Evolutionary conservation across 92 coral and sea anemone genomes (phyloP), one percentile per base, ranked within the genome.

Genomic region (Zoanthus sociatus): DNA sequence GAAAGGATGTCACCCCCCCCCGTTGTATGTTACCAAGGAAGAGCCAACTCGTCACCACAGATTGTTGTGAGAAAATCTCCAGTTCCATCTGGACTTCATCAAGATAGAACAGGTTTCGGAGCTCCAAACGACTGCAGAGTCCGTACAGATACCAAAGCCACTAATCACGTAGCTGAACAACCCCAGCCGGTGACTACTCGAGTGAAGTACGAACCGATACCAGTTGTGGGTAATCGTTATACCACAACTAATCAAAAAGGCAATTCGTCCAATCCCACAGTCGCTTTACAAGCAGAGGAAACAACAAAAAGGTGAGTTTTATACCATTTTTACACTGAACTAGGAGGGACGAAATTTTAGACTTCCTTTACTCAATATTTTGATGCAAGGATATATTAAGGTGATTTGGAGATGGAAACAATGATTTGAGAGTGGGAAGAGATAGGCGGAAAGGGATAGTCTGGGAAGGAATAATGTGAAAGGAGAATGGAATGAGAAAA

Each of bases 151-250:
- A n/a, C 14, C 9, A 60, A 8, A 31, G 18, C 71, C 9, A 33
- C 1, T 20, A 17, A 8, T 11, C 13, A 6, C 60, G 18, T 72
- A 69, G n/a, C 17, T 4, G 17, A 15, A 30, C 50, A 17, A 58
- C 66, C 84, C 7, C 37, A 78, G 42, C 84, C 84, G 15, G 9
- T 81, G 13, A 67, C 85, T 56, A 54, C 85, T 42, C 76, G 85
- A 3, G 76, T 81, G 70, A 67, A 81, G 26, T 67, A 81, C 32
- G 85, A 67, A 81, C 75, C 75, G 14, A 33, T 21, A 7, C 46
- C 75, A 63, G 61, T 44, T 68, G 14, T 26, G 45, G 75, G 37
- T 1, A 61, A 64, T 17, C 72, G 47, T 67, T 63, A 81, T 31
- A 17, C 46, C 31, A 66, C 44, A 32, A 9, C 73, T 12, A 18